A percentile compares a stretch with the other conserved stretches of the same genome.
These are phyloP conservation scores for Helicolenus hilgendorfi DNA, from an alignment of 2,797 vertebrate species.

Conservation along the genomic window DNA sequence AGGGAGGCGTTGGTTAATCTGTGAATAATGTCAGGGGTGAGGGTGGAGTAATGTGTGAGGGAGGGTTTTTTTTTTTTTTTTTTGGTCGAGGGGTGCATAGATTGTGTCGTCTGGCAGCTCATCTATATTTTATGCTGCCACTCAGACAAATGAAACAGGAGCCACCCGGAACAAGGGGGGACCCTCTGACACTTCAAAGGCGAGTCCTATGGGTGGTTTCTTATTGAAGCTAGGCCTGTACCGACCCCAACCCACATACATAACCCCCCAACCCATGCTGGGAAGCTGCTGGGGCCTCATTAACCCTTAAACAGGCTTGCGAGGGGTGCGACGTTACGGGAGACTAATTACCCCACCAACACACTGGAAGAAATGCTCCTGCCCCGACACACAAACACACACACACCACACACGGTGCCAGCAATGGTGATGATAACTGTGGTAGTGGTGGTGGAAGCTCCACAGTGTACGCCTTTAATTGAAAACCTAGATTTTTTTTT, in stretches of 20 bases:
- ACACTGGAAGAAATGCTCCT: conserved; percentile 67
- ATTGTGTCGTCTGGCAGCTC: conserved; percentile 96
- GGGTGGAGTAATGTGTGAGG: conserved; percentile 66
- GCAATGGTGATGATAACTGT: conserved; percentile 86
- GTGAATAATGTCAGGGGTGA: conserved; percentile 96
- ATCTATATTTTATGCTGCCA: conserved; percentile 99
- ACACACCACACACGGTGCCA: conserved; percentile 56
- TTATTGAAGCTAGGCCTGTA: conserved; percentile 97
- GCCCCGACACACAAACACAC: conserved; percentile 58
- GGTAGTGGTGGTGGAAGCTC: conserved; percentile 88
- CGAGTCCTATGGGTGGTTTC: conserved; percentile 99
- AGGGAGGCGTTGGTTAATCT: conserved; percentile 93
- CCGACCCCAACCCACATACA: conserved; percentile 78
- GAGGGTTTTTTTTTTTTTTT: conserved; percentile 59
- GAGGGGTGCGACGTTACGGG: conserved; percentile 94
- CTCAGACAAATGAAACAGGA: conserved; percentile 99
- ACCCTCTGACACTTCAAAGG: conserved; percentile 99
- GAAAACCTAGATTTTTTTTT: conserved; percentile 94
- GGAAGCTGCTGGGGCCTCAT: conserved; percentile 99
- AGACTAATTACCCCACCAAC: conserved; percentile 95
- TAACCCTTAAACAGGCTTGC: conserved; percentile 99
- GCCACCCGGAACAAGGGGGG: conserved; percentile 99
- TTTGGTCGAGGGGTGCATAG: conserved; percentile 69
- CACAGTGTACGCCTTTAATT: conserved; percentile 90
- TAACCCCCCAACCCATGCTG: conserved; percentile 92